Percentiles rank a stretch among this genome's conserved stretches.
Evolutionary conservation across 2,888 invertebrate species (phyloP).

Genomic region (Protophormia terraenovae): DNA sequence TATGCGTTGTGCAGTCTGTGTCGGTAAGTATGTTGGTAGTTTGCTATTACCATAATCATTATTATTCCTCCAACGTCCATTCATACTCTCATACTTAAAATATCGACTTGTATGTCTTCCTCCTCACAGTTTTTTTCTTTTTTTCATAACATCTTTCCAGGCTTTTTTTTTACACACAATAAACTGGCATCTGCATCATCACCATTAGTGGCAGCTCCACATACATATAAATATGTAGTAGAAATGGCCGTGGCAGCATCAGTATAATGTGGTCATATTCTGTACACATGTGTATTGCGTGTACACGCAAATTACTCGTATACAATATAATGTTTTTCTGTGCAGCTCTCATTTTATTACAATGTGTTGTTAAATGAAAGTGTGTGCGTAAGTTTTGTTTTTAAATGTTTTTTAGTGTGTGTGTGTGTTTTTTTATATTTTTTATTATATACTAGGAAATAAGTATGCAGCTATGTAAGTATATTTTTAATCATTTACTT

Average conservation of each 20-base stretch:
- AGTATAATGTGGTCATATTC: slow-evolving; percentile 60
- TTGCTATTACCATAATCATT: slow-evolving; percentile 49
- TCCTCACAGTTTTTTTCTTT: slow-evolving; percentile 48
- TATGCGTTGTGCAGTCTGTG: slow-evolving; percentile 22
- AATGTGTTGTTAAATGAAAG: slow-evolving; percentile 73
- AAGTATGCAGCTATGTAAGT: slow-evolving; percentile 2
- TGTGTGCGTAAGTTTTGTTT: slow-evolving; percentile 50
- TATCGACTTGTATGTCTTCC: slow-evolving; percentile 8
- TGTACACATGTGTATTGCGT: slow-evolving; percentile 68
- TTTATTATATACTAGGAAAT: slow-evolving; percentile 29
- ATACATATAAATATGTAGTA: background rate
- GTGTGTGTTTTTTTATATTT: slow-evolving; percentile 46
- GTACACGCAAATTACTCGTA: slow-evolving; percentile 75
- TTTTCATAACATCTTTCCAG: slow-evolving; percentile 12
- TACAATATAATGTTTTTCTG: slow-evolving; percentile 72
- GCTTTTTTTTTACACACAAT: background rate
- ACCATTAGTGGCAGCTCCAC: slow-evolving; percentile 2
- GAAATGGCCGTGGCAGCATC: slow-evolving; percentile 27
- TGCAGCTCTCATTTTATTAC: slow-evolving; percentile 70
- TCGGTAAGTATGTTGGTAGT: background rate
- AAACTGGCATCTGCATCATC: slow-evolving; percentile 41
- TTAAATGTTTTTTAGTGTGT: slow-evolving; percentile 22
- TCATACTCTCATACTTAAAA: slow-evolving; percentile 44
- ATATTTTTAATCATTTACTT: slow-evolving; percentile 56
- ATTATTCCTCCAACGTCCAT: slow-evolving; percentile 39